Evolutionary conservation across 2,113 vertebrate genomes (phyloP), one percentile per base, ranked within the genome.

Genomic region (Melanocharis versteri): DNA sequence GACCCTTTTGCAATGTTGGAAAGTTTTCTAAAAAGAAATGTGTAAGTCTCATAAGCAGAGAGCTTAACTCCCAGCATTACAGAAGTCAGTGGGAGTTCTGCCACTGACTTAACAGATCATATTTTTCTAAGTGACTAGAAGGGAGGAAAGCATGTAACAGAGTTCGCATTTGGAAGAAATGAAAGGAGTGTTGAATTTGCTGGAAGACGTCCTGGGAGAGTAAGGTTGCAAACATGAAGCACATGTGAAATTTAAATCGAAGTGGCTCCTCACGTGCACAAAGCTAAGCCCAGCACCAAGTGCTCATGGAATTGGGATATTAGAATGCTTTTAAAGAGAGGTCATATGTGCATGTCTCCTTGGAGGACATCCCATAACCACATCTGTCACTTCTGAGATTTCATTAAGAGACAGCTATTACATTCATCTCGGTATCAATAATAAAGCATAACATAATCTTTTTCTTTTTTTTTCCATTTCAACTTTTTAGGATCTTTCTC

Each of bases 21-120:
- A 80, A 87, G 27, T 70, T 87, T 95, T 81, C 48, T 57, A 66
- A 73, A 93, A 83, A 70, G 42, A 87, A 83, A 90, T 50, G 60
- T 71, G 75, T n/a, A 83, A 75, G 35, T 90, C 81, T 90, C 47
- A 44, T 35, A 89, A 93, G 76, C 47, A 91, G 72, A 92, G 58
- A 92, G 60, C 47, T 88, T 81, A 77, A 95, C 86, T 89, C 39
- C 51, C 77, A 70, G 83, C 42, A 68, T 89, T 92, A 92, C 83
- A 80, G 76, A 85, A 96, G 85, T 91, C 85, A 88, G 62, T 77
- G 62, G 88, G 90, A 96, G 79, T 73, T 83, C 83, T 96, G 94
- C 82, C 87, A 79, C n/a, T 88, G 88, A 79, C 70, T 96, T 80
- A 65, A 73, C 2, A 10, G 60, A 89, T 73, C 64, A 54, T 56